phyloP scores from a whole-genome alignment of 2,797 vertebrate genomes.

The Coregonus ussuriensis region DNA sequence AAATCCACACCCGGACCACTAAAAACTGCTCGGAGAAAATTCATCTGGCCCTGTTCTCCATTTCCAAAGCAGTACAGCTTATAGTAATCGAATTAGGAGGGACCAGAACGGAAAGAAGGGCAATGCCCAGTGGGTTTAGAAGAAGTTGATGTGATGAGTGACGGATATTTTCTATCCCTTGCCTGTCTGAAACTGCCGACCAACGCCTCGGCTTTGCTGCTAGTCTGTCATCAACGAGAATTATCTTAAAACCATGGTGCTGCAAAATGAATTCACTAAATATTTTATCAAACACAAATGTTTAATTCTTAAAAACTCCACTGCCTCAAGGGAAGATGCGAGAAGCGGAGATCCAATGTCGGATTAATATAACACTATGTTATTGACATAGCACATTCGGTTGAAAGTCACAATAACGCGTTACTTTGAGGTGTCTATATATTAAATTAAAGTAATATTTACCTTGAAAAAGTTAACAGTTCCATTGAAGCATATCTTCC shows the following conservation, averaged over 20 bases:
- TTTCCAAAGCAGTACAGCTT: background rate
- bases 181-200: background rate
- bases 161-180: background rate
- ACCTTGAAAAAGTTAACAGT: slow-evolving; percentile 69
- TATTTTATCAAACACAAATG: background rate
- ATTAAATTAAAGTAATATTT: slow-evolving; percentile 38
- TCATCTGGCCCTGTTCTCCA: background rate
- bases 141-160: background rate
- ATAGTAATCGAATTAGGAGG: background rate
- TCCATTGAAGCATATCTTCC: slow-evolving; percentile 46
- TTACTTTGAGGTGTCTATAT: background rate
- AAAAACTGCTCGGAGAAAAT: background rate
- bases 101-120: background rate
- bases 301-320: background rate
- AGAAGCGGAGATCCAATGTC: background rate
- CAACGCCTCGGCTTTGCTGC: background rate
- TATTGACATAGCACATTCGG: background rate
- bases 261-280: background rate
- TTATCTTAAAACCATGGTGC: background rate
- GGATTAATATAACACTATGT: background rate
- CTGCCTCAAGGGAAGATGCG: background rate
- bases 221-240: background rate
- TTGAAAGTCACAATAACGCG: background rate
- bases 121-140: background rate
- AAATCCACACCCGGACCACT: background rate